Conservation (phyloP, 1,140 invertebrate genomes). For the Drosophila albomicans region DNA sequence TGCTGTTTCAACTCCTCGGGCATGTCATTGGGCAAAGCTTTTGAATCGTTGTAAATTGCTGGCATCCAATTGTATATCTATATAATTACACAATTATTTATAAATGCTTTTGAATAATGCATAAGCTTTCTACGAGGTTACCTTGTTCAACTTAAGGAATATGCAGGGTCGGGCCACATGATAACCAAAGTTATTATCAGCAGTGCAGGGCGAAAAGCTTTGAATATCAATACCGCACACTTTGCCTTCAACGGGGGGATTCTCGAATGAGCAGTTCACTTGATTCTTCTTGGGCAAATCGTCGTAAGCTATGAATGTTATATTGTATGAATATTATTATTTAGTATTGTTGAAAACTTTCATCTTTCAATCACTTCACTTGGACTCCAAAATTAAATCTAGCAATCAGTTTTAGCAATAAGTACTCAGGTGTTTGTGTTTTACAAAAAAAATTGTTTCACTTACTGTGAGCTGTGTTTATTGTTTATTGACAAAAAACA, state of each 20-base stretch:
- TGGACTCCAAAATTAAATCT: neutral
- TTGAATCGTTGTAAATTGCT: slow-evolving; percentile 90
- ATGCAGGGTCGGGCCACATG: slow-evolving; percentile 91
- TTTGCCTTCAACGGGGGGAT: slow-evolving; percentile 66
- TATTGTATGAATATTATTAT: neutral
- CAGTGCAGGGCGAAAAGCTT: slow-evolving; percentile 85
- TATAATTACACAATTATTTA: slow-evolving; percentile 74
- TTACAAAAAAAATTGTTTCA: slow-evolving; percentile 32
- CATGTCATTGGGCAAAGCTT: slow-evolving; percentile 89
- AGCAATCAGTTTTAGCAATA: slow-evolving; percentile 22
- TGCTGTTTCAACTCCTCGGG: slow-evolving; percentile 90
- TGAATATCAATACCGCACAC: slow-evolving; percentile 70
- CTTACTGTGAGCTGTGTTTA: slow-evolving; percentile 68
- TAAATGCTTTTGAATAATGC: too few relatives aligned
- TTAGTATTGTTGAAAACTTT: neutral
- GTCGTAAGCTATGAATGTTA: slow-evolving; percentile 63
- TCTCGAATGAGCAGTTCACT: slow-evolving; percentile 77
- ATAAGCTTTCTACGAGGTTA: slow-evolving; percentile 24
- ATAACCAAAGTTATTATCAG: slow-evolving; percentile 91
- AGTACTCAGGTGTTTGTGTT: neutral
- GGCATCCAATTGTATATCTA: slow-evolving; percentile 94
- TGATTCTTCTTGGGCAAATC: slow-evolving; percentile 78
- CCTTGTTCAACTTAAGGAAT: slow-evolving; percentile 93
- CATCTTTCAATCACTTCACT: neutral
- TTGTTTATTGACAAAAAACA: slow-evolving; percentile 54